Evolutionary conservation across 37 sponge, comb jelly and placozoan species (phyloP).

Genomic region (Hormiphora californensis): DNA sequence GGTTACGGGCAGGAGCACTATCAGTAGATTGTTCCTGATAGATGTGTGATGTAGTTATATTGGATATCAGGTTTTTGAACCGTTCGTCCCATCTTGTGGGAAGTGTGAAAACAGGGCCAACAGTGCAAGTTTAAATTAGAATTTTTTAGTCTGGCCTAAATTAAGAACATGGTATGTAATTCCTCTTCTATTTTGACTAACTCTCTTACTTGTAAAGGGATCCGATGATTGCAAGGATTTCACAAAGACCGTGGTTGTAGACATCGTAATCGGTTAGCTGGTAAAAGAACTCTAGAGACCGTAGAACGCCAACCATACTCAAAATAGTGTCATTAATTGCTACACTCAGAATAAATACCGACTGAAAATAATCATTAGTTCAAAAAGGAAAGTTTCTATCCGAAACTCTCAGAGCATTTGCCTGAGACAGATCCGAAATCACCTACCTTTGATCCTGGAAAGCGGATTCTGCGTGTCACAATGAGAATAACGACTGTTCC

Average conservation of each 20-base stretch:
- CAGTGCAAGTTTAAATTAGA: background rate
- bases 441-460: background rate
- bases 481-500: background rate
- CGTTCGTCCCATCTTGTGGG: background rate
- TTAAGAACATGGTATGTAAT: background rate
- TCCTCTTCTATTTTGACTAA: too few relatives aligned
- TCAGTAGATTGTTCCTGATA: background rate
- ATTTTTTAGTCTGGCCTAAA: background rate
- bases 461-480: background rate
- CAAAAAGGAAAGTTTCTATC: too few relatives aligned
- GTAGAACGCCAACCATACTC: background rate
- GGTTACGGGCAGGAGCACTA: background rate
- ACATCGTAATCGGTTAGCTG: background rate
- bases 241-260: background rate
- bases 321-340: background rate
- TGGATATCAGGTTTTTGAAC: too few relatives aligned
- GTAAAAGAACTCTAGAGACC: background rate
- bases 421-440: too few relatives aligned
- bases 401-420: too few relatives aligned
- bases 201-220: conserved; percentile 27
- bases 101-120: background rate
- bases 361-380: conserved; percentile 11
- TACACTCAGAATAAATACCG: conserved; percentile 17
- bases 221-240: background rate
- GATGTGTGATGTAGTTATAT: background rate